phyloP scores from a whole-genome alignment of 2,797 vertebrate genomes.

The Molossus alvarezi region DNA sequence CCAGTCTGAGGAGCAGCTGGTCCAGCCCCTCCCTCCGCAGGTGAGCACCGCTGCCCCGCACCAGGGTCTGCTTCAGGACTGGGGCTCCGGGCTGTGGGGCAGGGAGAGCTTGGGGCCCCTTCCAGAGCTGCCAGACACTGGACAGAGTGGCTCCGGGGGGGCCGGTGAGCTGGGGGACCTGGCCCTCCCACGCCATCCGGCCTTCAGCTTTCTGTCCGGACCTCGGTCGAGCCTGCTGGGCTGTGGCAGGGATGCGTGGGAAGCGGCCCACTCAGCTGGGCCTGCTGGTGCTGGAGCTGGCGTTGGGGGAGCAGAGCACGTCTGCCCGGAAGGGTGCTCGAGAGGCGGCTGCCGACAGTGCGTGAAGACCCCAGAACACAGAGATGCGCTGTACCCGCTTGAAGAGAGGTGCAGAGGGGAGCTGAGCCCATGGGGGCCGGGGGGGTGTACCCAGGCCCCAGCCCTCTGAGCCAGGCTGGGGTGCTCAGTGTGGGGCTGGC shows the following conservation, averaged over 20 bases:
- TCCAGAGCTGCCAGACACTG: not conserved
- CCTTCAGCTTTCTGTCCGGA: not conserved
- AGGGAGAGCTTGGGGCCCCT: not conserved
- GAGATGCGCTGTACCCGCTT: not conserved
- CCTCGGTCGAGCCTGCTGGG: not conserved
- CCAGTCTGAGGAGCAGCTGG: no score
- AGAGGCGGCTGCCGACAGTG: rapidly evolving
- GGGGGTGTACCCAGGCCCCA: not conserved
- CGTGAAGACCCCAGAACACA: not conserved
- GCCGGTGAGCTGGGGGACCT: not conserved
- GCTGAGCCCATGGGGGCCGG: not conserved
- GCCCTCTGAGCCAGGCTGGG: not conserved
- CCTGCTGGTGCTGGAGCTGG: not conserved
- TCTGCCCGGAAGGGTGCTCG: rapidly evolving
- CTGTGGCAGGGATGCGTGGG: rapidly evolving
- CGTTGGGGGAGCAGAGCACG: not conserved
- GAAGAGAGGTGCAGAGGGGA: not conserved
- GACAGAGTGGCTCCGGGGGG: not conserved
- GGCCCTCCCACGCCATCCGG: rapidly evolving
- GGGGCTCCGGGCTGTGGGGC: not conserved
- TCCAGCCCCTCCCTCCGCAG: no score
- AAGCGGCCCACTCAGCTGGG: not conserved
- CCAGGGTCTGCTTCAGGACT: not conserved
- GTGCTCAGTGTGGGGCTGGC: not conserved
- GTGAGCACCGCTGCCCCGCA: not conserved